Conservation (phyloP, 2,113 vertebrate genomes). For the Laterallus jamaicensis region DNA sequence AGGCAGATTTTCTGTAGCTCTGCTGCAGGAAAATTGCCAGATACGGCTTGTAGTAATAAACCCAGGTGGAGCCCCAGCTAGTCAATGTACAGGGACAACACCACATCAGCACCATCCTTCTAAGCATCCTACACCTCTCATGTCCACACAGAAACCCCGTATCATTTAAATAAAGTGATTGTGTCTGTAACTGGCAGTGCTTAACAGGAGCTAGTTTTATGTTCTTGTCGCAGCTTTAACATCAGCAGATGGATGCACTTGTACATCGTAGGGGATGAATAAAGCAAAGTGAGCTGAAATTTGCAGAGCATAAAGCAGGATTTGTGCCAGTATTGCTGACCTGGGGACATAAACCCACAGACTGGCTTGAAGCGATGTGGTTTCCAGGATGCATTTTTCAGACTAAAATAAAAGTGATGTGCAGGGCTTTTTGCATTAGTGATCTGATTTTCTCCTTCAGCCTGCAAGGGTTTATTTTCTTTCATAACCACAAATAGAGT, state of each 20-base stretch:
- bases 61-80: not conserved
- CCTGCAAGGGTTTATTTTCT: not conserved
- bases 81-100: not conserved
- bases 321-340: not conserved
- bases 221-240: not conserved
- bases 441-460: not conserved
- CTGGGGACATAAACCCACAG: not conserved
- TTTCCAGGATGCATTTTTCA: not conserved
- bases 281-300: not conserved
- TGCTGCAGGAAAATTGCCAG: not conserved
- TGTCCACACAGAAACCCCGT: not conserved
- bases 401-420: not conserved
- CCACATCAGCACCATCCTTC: not conserved
- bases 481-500: not conserved
- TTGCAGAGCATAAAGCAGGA: not conserved
- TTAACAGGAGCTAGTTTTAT: not conserved
- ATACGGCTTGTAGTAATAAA: not conserved
- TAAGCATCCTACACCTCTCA: not conserved
- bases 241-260: not conserved
- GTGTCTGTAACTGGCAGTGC: not conserved
- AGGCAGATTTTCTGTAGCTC: not conserved
- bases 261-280: not conserved
- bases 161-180: not conserved
- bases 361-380: not conserved
- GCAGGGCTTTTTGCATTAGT: not conserved